These are phyloP conservation scores for Drosophila siamana DNA, from an alignment of 2,888 invertebrate species.

Conservation along the genomic window DNA sequence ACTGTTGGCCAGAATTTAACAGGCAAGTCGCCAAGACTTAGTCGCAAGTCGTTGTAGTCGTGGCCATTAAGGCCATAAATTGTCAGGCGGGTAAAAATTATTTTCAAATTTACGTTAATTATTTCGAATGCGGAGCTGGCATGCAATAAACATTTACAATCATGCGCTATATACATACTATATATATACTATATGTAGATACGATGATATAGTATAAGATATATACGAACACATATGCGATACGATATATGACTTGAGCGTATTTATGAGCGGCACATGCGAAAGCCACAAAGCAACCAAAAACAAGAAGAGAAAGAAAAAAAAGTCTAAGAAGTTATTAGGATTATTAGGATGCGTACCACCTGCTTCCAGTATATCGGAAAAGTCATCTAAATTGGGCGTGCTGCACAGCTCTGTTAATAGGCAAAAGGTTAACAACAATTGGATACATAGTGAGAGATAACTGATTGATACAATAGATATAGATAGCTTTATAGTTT, in stretches of 20 bases:
- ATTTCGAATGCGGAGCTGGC: conserved; percentile 68
- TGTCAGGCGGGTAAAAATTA: conserved; percentile 60
- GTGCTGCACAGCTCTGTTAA: conserved; percentile 82
- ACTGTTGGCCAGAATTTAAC: conserved; percentile 51
- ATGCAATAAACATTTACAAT: conserved; percentile 76
- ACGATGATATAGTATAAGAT: conserved; percentile 29
- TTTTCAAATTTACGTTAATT: conserved; percentile 80
- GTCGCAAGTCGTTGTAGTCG: conserved; percentile 21
- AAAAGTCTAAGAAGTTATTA: conserved; percentile 30
- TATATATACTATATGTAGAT: conserved; percentile 16
- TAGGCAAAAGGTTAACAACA: conserved; percentile 23
- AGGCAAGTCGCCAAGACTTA: conserved; percentile 24
- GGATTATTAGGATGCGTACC: conserved; percentile 82
- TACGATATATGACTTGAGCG: conserved; percentile 38
- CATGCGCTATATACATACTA: conserved; percentile 49
- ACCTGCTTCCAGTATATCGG: conserved; percentile 85
- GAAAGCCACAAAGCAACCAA: conserved; percentile 27
- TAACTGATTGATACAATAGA: neutral
- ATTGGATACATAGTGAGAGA: conserved; percentile 8
- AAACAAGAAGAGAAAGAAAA: conserved; percentile 12
- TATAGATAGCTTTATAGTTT: neutral
- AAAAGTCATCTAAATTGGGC: conserved; percentile 86
- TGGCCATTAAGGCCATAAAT: conserved; percentile 77
- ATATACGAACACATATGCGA: conserved; percentile 28
- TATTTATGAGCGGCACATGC: conserved; percentile 64